A percentile compares a stretch with the other conserved stretches of the same genome.
phyloP scores from a whole-genome alignment of 2,888 invertebrate species.

The Eristalis tenax region DNA sequence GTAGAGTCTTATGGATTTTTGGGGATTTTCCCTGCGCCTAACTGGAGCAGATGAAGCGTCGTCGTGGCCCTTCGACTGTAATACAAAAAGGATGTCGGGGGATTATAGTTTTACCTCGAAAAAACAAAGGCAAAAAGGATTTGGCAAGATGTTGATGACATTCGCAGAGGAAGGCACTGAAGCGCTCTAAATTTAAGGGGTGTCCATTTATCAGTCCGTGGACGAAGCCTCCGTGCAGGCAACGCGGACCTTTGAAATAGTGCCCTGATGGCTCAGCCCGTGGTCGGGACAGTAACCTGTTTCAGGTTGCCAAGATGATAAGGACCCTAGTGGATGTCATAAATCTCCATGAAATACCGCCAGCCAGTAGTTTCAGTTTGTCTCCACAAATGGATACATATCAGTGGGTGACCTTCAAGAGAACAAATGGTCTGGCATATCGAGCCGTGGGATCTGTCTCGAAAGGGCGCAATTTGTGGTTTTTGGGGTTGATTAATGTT shows the following conservation, averaged over 20 bases:
- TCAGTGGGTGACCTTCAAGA: neutral
- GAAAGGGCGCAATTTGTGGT: no score
- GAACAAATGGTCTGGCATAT: neutral
- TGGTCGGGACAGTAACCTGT: neutral
- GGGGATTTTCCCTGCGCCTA: constrained; percentile 28
- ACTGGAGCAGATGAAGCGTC: constrained; percentile 38
- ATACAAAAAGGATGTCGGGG: constrained; percentile 49
- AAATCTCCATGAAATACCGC: neutral
- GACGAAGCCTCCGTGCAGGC: neutral
- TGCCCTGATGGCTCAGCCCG: no score
- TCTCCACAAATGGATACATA: neutral
- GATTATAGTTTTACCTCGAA: constrained; percentile 47
- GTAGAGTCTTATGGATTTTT: constrained; percentile 41
- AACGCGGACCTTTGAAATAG: neutral
- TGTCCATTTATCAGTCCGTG: neutral
- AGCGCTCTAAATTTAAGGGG: neutral
- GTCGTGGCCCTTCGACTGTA: constrained; percentile 22
- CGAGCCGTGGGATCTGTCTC: no score
- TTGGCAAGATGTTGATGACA: constrained; percentile 44
- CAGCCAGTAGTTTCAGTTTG: neutral
- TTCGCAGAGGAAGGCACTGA: neutral
- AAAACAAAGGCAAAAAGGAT: constrained; percentile 32
- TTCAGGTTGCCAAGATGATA: neutral
- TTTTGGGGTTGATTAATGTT: no score
- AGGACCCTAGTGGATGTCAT: neutral